phyloP scores from a whole-genome alignment of 2,888 invertebrate species.

The Agonopterix arenella region DNA sequence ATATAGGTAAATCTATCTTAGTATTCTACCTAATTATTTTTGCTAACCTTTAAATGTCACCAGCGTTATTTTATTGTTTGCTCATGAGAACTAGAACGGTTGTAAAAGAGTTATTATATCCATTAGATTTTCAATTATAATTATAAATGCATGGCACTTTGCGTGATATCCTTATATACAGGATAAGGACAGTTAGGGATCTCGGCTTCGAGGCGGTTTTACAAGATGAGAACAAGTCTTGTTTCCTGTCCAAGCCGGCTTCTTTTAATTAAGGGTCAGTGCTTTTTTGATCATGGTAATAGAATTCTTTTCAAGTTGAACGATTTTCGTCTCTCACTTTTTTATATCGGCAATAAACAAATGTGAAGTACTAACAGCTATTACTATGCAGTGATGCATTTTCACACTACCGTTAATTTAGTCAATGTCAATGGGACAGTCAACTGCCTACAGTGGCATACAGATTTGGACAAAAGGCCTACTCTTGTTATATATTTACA shows the following conservation, averaged over 20 bases:
- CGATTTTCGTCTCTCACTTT: too few relatives aligned
- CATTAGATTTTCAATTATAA: too few relatives aligned
- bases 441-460: not conserved
- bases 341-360: too few relatives aligned
- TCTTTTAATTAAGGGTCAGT: conserved; percentile 4
- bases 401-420: too few relatives aligned
- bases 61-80: too few relatives aligned
- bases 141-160: not conserved
- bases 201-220: conserved; percentile 4
- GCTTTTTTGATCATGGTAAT: not conserved
- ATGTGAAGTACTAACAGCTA: too few relatives aligned
- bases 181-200: conserved; percentile 20
- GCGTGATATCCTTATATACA: conserved; percentile 3
- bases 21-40: too few relatives aligned
- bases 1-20: too few relatives aligned
- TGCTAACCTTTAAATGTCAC: too few relatives aligned
- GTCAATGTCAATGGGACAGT: not conserved
- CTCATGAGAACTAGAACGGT: too few relatives aligned
- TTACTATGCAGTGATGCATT: too few relatives aligned
- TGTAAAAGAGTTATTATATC: too few relatives aligned
- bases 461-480: not conserved
- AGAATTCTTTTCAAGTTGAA: not conserved
- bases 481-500: not conserved
- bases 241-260: conserved; percentile 15
- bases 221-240: conserved; percentile 19